Evolutionary conservation across 2,113 vertebrate genomes (phyloP).

Genomic region (Megaptera novaeangliae): DNA sequence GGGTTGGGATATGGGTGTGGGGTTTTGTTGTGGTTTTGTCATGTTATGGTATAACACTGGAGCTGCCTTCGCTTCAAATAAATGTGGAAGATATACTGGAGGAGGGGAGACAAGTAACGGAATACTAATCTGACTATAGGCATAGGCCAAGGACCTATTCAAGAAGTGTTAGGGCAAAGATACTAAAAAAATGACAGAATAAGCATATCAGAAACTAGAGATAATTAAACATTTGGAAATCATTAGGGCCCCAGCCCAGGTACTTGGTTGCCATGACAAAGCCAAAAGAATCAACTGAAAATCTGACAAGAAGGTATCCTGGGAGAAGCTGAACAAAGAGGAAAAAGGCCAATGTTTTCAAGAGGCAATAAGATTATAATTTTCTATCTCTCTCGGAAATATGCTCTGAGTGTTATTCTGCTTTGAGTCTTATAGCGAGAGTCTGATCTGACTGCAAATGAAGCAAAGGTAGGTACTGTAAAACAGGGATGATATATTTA

Average conservation of each 20-base stretch:
- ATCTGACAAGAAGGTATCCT: not conserved
- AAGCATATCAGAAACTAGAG: not conserved
- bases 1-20: too few species aligned
- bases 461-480: not conserved
- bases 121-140: not conserved
- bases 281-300: not conserved
- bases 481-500: not conserved
- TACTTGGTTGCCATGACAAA: slow-evolving; percentile 2
- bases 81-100: not conserved
- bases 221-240: not conserved
- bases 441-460: not conserved
- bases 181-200: not conserved
- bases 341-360: not conserved
- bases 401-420: not conserved
- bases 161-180: not conserved
- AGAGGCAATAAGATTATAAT: not conserved
- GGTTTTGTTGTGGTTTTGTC: not conserved
- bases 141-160: not conserved
- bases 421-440: not conserved
- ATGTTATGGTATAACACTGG: not conserved
- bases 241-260: not conserved
- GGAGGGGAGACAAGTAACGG: not conserved
- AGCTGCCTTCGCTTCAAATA: not conserved
- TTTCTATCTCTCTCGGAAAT: not conserved
- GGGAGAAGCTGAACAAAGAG: not conserved